Conservation (phyloP, 2,113 vertebrate genomes). For the Recurvirostra avosetta region DNA sequence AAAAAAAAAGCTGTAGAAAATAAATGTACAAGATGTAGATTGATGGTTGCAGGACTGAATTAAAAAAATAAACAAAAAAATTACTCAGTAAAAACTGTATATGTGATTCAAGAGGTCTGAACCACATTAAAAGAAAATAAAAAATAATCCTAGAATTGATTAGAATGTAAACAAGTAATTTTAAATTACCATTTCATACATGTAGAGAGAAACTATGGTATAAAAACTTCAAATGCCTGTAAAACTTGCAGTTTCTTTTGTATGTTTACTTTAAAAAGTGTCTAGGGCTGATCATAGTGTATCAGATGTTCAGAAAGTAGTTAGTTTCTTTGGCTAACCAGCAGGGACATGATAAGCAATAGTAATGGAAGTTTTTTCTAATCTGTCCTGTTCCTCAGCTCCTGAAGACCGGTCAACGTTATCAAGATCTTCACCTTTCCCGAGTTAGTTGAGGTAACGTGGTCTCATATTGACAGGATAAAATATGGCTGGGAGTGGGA, state of each 20-base stretch:
- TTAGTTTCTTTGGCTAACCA: not conserved
- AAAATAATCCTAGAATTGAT: not conserved
- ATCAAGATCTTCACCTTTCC: not conserved
- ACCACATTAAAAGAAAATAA: not conserved
- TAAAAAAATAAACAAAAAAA: not conserved
- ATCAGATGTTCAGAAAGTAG: not conserved
- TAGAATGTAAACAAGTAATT: not conserved
- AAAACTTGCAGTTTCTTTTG: not conserved
- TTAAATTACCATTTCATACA: not conserved
- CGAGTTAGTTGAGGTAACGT: not conserved
- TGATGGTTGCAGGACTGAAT: not conserved
- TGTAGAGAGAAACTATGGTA: not conserved
- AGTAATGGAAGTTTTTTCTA: not conserved
- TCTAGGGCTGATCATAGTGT: not conserved
- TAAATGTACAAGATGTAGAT: not conserved
- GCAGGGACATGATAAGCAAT: not conserved
- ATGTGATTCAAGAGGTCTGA: not conserved
- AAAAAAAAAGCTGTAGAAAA: not conserved
- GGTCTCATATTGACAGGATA: not conserved
- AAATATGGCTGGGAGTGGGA: not conserved
- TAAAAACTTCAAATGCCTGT: not conserved
- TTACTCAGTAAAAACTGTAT: not conserved
- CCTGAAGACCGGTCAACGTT: not conserved
- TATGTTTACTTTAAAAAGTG: not conserved
- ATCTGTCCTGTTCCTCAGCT: not conserved